Conservation (phyloP, 2,888 invertebrate genomes). For the Cantharis rufa region DNA sequence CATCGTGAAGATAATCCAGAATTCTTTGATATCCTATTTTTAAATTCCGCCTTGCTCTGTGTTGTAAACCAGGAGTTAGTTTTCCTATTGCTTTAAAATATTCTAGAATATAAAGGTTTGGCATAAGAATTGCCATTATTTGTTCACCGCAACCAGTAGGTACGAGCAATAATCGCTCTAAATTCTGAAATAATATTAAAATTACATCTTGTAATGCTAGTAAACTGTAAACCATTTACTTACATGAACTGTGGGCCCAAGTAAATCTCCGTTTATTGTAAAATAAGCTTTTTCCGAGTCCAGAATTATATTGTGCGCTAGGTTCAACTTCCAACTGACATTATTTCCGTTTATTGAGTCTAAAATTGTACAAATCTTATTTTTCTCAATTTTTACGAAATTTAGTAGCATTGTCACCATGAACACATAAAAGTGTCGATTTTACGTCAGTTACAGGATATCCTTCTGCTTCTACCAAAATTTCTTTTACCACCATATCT, state of each 20-base stretch:
- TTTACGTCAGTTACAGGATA: constrained; percentile 67
- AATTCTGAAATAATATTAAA: constrained; percentile 55
- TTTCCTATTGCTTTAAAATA: constrained; percentile 63
- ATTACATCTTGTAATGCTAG: neutral
- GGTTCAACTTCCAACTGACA: constrained; percentile 55
- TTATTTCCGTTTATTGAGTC: constrained; percentile 41
- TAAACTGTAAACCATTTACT: neutral
- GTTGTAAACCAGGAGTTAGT: constrained; percentile 60
- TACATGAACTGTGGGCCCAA: constrained; percentile 64
- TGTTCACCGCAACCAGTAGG: constrained; percentile 84
- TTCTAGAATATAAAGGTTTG: constrained; percentile 70
- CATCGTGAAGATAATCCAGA: constrained; percentile 72
- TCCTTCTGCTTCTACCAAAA: constrained; percentile 73
- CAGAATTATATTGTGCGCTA: constrained; percentile 61
- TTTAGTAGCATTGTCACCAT: constrained; percentile 54
- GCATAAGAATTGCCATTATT: constrained; percentile 77
- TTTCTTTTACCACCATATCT: constrained; percentile 66
- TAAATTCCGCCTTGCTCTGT: constrained; percentile 61
- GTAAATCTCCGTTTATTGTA: constrained; percentile 66
- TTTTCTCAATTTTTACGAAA: neutral
- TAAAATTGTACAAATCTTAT: constrained; percentile 30
- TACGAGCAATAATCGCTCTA: constrained; percentile 67
- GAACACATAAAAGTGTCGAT: constrained; percentile 70
- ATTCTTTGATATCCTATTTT: constrained; percentile 77
- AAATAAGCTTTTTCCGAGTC: constrained; percentile 69